Evolutionary conservation across 2,797 vertebrate genomes (phyloP), one percentile per base, ranked within the genome.

Genomic region (Pangasius mekongensis): DNA sequence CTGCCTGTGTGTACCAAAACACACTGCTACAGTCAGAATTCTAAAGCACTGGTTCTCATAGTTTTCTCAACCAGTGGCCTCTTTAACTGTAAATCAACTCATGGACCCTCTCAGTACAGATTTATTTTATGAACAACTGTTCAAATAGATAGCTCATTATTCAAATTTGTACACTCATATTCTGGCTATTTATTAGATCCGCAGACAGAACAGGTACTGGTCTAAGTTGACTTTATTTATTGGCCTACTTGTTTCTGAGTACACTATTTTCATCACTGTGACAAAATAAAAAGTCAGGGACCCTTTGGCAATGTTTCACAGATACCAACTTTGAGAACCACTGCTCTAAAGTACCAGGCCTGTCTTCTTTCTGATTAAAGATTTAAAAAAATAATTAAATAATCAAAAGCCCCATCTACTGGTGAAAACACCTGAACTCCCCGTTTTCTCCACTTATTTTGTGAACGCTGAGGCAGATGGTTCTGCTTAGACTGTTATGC

Each of bases 401-500:
- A 30, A 87, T 43, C 58, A 56, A 64, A 77, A 74, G 66, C 89
- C 86, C 90, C 89, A 91, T 91, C 91, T 92, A 89, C 92, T 93
- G 92, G 88, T 83, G 71, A 58, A 74, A 87, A 33, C 76, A 85
- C 67, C 54, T 62, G 60, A 33, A 73, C 3, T 66, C 30, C 58
- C 60, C 73, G 30, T 83, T 71, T 87, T 33, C 83, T 54, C 77
- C 66, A 76, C 64, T 84, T 81, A 77, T 76, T 69, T 84, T 83
- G 83, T 91, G 91, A 91, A 91, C 85, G 43, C 85, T 54, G 85
- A 64, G 47, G 93, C 94, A 95, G 91, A 94, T 95, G 95, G 92
- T 95, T 94, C 90, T 93, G 89, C 43, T 96, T 94, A 95, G 90
- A 67, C 73, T 49, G 91, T 90, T 90, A 84, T 89, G 85, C 80